These are phyloP conservation scores for Drosophila truncata DNA, from an alignment of 1,140 invertebrate genomes.

Conservation along the genomic window DNA sequence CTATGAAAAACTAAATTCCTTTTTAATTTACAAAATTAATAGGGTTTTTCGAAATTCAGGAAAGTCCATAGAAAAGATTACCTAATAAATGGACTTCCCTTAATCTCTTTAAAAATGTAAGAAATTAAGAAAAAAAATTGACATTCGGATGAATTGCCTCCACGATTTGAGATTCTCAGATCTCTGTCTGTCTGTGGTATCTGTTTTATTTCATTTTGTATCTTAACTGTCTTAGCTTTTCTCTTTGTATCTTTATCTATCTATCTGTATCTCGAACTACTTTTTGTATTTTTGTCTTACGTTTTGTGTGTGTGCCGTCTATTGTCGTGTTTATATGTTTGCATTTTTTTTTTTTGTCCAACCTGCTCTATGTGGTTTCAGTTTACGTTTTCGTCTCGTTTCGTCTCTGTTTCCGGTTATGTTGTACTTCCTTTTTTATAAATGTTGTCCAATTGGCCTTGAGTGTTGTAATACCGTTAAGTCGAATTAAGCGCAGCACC, in stretches of 20 bases:
- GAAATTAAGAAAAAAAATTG: constrained; percentile 61
- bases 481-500: constrained; percentile 24
- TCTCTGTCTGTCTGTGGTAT: constrained; percentile 33
- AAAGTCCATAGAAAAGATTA: background rate
- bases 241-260: constrained; percentile 28
- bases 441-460: constrained; percentile 74
- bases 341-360: constrained; percentile 47
- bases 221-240: constrained; percentile 20
- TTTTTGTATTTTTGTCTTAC: constrained; percentile 27
- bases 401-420: constrained; percentile 42
- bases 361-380: constrained; percentile 44
- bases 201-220: constrained; percentile 23
- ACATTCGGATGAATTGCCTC: constrained; percentile 63
- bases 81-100: background rate
- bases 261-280: constrained; percentile 13
- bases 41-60: background rate
- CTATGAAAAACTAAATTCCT: background rate
- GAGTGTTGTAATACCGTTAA: constrained; percentile 61
- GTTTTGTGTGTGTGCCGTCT: constrained; percentile 35
- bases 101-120: constrained; percentile 17
- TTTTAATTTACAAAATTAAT: background rate
- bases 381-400: constrained; percentile 29
- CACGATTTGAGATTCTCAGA: constrained; percentile 9
- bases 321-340: constrained; percentile 41
- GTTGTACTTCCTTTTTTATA: constrained; percentile 42